Evolutionary conservation across 2,888 invertebrate species (phyloP).

Genomic region (Cephus runcator): DNA sequence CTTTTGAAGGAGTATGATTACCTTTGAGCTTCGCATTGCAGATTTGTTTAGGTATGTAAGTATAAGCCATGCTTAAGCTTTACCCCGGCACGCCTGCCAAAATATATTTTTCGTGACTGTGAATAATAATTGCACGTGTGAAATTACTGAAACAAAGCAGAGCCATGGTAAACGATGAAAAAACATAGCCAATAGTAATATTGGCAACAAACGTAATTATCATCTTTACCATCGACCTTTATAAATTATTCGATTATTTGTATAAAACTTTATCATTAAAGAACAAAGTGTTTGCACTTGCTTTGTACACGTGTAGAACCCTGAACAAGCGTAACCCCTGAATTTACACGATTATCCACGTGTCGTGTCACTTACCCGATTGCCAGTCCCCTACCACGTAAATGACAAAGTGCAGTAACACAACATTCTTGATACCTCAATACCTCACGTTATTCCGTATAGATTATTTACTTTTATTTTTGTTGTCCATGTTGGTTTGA

Average conservation of each 20-base stretch:
- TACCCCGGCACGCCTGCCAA: neutral
- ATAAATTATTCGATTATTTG: neutral
- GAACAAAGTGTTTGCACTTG: neutral
- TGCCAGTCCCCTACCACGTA: neutral
- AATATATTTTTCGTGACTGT: neutral
- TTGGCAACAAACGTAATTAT: neutral
- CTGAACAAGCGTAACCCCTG: neutral
- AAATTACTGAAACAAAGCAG: slow-evolving; percentile 23
- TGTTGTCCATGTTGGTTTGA: slow-evolving; percentile 51
- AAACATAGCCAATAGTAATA: neutral
- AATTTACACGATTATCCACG: slow-evolving; percentile 9
- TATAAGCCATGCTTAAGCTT: neutral
- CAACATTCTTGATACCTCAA: neutral
- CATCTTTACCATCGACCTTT: neutral
- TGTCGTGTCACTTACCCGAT: neutral
- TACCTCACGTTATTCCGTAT: neutral
- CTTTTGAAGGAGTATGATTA: slow-evolving; percentile 45
- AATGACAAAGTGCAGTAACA: neutral
- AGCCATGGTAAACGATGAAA: slow-evolving; percentile 9
- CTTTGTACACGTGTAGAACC: neutral
- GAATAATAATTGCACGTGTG: neutral
- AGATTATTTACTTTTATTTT: slow-evolving; percentile 18
- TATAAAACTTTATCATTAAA: neutral
- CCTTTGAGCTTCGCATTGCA: slow-evolving; percentile 42
- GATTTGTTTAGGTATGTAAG: slow-evolving; percentile 28